Evolutionary conservation across 2,797 vertebrate species (phyloP), one percentile per base, ranked within the genome.

Genomic region (Somateria mollissima): DNA sequence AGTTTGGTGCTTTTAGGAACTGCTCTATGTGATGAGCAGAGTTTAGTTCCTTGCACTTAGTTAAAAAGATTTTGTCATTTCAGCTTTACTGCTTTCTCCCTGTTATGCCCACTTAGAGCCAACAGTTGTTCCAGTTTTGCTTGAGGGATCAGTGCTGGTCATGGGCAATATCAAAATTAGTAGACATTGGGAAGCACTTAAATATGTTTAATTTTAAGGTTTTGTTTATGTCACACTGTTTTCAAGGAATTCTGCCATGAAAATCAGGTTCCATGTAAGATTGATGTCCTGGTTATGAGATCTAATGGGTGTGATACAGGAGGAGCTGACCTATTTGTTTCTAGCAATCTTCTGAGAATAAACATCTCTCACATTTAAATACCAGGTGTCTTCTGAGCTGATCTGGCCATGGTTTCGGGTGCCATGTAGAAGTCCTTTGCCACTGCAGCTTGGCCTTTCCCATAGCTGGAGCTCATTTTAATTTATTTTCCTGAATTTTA

Each of bases 401-500:
- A 32, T 64, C n/a, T 3, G 5, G 41, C 43, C 10, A 0, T 9
- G 22, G 21, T 36, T 43, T 34, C 10, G 25, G 51, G 49, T 43
- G 39, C 41, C 14, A 17, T 8, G 34, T 9, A n/a, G 47, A 49
- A 74, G 37, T 62, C 15, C 71, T 89, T 61, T 41, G 60, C 54
- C 1, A 0, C 0, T 64, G 49, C 77, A 62, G 45, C 51, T 57
- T 57, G 84, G 81, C 39, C 60, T 91, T 75, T 70, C 49, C 61
- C 30, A 13, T 2, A 64, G 43, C 65, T 78, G 69, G 87, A 87
- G 49, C 13, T 13, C 6, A 13, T 43, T 84, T 92, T 81, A 62
- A 91, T 86, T 88, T 81, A 36, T 92, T 92, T 86, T 39, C 58
- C 85, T 49, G 18, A 79, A 19, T 90, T 91, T 86, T 70, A 86